These are phyloP conservation scores for Agrotis segetum DNA, from an alignment of 2,888 invertebrate species.

Conservation along the genomic window DNA sequence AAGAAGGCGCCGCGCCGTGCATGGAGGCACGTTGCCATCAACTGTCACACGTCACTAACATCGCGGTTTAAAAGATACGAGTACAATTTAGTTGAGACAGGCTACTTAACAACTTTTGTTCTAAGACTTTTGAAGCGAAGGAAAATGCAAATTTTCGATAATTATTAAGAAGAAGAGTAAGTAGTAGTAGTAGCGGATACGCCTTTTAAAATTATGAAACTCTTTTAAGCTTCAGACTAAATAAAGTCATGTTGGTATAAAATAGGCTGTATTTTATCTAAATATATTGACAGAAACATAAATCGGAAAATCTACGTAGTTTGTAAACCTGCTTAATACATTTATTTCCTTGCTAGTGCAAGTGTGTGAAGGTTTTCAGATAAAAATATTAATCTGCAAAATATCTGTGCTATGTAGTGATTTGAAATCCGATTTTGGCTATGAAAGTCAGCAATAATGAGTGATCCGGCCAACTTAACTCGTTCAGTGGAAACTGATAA, in stretches of 20 bases:
- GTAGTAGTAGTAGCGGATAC: no score
- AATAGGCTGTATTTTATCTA: no score
- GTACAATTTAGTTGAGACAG: conserved; percentile 3
- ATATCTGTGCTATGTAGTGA: no score
- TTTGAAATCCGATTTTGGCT: conserved; percentile 1
- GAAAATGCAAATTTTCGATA: neutral
- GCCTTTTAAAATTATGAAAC: no score
- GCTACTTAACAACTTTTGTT: conserved; percentile 11
- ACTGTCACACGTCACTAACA: conserved; percentile 32
- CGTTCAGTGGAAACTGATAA: conserved; percentile 13
- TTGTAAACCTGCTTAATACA: no score
- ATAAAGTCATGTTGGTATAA: no score
- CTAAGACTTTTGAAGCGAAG: neutral
- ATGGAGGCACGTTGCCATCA: conserved; percentile 32
- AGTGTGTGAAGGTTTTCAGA: no score
- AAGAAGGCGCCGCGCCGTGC: conserved; percentile 27
- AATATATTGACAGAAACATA: no score
- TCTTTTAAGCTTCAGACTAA: neutral
- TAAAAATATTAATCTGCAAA: no score
- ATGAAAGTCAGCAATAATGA: conserved; percentile 15
- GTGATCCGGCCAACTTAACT: neutral
- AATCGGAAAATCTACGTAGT: no score
- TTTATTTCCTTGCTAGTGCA: no score
- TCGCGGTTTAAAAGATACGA: conserved; percentile 14
- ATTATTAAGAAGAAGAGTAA: neutral